These are phyloP conservation scores for Agapornis canus DNA, from an alignment of 2,797 vertebrate genomes.

Conservation along the genomic window DNA sequence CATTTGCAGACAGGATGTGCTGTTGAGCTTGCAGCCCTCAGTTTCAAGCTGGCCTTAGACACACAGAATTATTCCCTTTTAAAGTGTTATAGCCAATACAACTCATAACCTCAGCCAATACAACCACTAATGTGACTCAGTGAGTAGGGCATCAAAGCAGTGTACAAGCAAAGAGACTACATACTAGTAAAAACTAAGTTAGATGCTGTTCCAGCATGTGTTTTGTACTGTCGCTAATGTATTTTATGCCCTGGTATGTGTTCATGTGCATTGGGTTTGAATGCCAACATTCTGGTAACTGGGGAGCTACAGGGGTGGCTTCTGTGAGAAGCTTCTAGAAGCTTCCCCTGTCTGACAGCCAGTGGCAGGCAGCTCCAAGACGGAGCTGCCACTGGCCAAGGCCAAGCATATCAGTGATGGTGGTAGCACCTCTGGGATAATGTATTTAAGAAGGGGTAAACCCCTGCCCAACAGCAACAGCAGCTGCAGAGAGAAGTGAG, in stretches of 20 bases:
- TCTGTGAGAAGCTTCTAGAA: not conserved
- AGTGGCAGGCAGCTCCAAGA: rapidly evolving
- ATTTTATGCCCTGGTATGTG: not conserved
- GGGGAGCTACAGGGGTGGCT: not conserved
- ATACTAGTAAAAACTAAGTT: not conserved
- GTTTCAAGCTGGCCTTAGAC: not conserved
- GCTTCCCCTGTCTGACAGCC: not conserved
- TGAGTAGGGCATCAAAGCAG: not conserved
- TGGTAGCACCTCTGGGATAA: not conserved
- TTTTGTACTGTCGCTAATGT: not conserved
- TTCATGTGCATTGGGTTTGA: not conserved
- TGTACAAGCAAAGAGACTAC: not conserved
- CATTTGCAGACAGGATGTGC: not conserved
- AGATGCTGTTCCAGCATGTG: not conserved
- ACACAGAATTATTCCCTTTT: not conserved
- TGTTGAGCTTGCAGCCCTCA: not conserved
- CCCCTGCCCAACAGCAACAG: rapidly evolving
- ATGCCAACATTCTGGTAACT: not conserved
- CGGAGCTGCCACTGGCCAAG: rapidly evolving
- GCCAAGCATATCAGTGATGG: rapidly evolving
- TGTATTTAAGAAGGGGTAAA: not conserved
- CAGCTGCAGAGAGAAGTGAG: not conserved
- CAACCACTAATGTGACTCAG: not conserved
- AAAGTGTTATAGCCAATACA: not conserved
- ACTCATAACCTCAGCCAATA: not conserved